Evolutionary conservation across 2,113 vertebrate genomes (phyloP).

Genomic region (Lota lota): DNA sequence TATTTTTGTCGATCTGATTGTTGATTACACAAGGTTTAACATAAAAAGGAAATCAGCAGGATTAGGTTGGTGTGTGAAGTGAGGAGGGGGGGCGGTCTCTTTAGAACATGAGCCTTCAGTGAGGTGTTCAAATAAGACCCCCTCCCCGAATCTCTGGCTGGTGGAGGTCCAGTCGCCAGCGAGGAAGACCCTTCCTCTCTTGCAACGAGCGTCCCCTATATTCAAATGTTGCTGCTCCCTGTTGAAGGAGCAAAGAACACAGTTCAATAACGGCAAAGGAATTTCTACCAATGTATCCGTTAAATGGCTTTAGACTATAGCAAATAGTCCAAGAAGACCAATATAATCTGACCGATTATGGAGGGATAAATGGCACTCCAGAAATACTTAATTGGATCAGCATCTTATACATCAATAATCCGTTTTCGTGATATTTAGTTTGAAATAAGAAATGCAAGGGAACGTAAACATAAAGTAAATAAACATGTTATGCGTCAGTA

Average conservation of each 20-base stretch:
- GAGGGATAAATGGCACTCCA: too few relatives aligned
- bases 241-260: slow-evolving; percentile 20
- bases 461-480: too few relatives aligned
- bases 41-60: slow-evolving; percentile 51
- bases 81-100: slow-evolving; percentile 77
- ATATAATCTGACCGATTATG: not conserved
- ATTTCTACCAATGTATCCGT: not conserved
- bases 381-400: too few relatives aligned
- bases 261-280: not conserved
- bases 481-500: slow-evolving; percentile 46
- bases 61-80: slow-evolving; percentile 73
- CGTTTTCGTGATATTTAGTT: too few relatives aligned
- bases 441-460: too few relatives aligned
- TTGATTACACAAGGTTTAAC: slow-evolving; percentile 61
- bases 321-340: too few relatives aligned
- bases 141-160: slow-evolving; percentile 69
- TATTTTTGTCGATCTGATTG: slow-evolving; percentile 52
- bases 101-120: slow-evolving; percentile 70
- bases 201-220: slow-evolving; percentile 71
- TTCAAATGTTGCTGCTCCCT: slow-evolving; percentile 95
- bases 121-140: slow-evolving; percentile 76
- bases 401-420: too few relatives aligned
- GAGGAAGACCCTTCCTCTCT: slow-evolving; percentile 63
- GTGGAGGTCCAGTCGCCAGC: slow-evolving; percentile 79
- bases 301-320: not conserved